phyloP scores from a whole-genome alignment of 2,113 vertebrate species.

The Thalassarche chlororhynchos region DNA sequence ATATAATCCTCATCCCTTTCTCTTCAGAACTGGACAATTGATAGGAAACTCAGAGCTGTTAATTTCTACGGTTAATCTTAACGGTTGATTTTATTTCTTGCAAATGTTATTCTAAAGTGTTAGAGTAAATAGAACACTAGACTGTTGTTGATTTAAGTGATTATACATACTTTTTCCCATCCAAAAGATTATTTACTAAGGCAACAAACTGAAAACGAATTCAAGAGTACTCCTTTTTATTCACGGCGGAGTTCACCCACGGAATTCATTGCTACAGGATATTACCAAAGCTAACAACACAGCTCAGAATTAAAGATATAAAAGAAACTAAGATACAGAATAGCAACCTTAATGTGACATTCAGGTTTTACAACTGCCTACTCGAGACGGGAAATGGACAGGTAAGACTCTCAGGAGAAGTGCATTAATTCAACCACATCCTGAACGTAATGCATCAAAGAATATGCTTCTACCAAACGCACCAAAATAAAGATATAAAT shows the following conservation, averaged over 20 bases:
- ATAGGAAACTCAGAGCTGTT: conserved; percentile 24
- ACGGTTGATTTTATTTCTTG: conserved; percentile 9
- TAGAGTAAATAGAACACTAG: conserved; percentile 53
- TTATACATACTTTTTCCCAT: conserved; percentile 48
- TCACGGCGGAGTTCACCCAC: background rate
- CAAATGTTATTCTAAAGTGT: conserved; percentile 53
- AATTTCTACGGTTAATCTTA: conserved; percentile 46
- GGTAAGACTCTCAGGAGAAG: conserved; percentile 2
- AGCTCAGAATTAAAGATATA: background rate
- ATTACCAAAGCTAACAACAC: background rate
- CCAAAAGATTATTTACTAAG: conserved; percentile 55
- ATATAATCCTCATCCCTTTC: background rate
- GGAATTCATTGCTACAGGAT: conserved; percentile 1
- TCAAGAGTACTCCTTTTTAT: conserved; percentile 3
- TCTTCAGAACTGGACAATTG: conserved; percentile 19
- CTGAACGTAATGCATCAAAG: background rate
- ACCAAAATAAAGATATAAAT: background rate
- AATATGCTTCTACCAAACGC: background rate
- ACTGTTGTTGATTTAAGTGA: conserved; percentile 60
- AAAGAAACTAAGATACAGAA: background rate
- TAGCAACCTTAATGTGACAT: conserved; percentile 10
- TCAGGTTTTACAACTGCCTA: background rate
- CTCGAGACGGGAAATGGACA: background rate
- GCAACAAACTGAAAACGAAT: conserved; percentile 42
- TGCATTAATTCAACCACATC: conserved; percentile 39